Conservation (phyloP, 2,888 invertebrate genomes). For the Melanchra persicariae region DNA sequence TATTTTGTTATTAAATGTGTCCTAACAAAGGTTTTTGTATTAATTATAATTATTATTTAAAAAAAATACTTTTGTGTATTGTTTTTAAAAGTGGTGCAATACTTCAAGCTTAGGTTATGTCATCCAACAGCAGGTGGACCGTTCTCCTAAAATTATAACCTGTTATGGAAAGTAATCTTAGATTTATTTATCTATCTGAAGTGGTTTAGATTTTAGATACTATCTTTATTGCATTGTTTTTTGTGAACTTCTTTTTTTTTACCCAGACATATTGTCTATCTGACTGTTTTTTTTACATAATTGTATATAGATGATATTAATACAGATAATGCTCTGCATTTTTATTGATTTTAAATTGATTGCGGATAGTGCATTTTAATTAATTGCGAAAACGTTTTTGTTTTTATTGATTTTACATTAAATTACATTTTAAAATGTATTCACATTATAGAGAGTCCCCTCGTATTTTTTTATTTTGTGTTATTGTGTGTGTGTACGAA, state of each 20-base stretch:
- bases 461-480: no score
- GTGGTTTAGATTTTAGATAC: constrained; percentile 17
- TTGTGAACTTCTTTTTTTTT: constrained; percentile 19
- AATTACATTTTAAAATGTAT: not conserved
- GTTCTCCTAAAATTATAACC: constrained; percentile 14
- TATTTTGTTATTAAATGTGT: no score
- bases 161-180: constrained; percentile 43
- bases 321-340: not conserved
- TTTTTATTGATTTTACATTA: not conserved
- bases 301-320: not conserved
- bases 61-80: not conserved
- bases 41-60: no score
- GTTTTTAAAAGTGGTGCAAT: constrained; percentile 30
- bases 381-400: not conserved
- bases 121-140: constrained; percentile 39
- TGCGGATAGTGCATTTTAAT: not conserved
- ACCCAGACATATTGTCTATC: not conserved
- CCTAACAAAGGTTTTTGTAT: no score
- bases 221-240: constrained; percentile 7
- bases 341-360: constrained; percentile 3
- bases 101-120: constrained; percentile 22
- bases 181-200: constrained; percentile 7
- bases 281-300: not conserved
- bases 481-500: not conserved
- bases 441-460: not conserved